Evolutionary conservation across 1,140 invertebrate genomes (phyloP).

Genomic region (Papilio polytes): DNA sequence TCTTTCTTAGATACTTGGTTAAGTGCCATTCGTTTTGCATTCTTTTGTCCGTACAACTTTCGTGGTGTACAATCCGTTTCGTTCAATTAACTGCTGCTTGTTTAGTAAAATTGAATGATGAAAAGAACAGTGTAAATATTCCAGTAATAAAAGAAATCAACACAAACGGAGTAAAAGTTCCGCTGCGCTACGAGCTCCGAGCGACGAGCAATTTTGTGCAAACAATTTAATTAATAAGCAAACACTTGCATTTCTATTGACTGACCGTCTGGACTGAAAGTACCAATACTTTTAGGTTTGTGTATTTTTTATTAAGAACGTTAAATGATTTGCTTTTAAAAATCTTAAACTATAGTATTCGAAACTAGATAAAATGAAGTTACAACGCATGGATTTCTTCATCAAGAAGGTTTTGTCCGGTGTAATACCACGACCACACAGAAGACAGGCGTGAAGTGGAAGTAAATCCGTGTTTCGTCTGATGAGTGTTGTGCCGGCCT

Average conservation of each 20-base stretch:
- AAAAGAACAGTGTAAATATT: background rate
- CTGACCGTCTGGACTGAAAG: conserved; percentile 30
- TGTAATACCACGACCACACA: too few species aligned
- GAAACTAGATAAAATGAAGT: background rate
- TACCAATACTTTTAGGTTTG: conserved; percentile 6
- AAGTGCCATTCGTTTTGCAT: background rate
- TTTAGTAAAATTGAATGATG: background rate
- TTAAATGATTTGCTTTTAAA: background rate
- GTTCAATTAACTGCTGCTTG: background rate
- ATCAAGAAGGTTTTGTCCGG: background rate
- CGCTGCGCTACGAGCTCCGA: too few species aligned
- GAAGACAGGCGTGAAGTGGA: too few species aligned
- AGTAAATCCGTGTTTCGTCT: too few species aligned
- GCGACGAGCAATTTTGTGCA: conserved; percentile 17
- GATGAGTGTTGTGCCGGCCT: too few species aligned
- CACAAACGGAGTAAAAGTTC: conserved; percentile 12
- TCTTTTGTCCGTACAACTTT: background rate
- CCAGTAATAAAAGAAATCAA: conserved; percentile 25
- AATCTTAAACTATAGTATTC: background rate
- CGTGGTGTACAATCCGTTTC: too few species aligned
- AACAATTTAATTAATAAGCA: conserved; percentile 38
- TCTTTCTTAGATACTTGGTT: too few species aligned
- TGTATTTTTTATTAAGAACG: conserved; percentile 14
- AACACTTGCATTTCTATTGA: conserved; percentile 34
- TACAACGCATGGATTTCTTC: too few species aligned